Percentiles rank a stretch among this genome's conserved stretches.
Evolutionary conservation across 2,797 vertebrate species (phyloP).

Genomic region (Chaenodraco wilsoni): DNA sequence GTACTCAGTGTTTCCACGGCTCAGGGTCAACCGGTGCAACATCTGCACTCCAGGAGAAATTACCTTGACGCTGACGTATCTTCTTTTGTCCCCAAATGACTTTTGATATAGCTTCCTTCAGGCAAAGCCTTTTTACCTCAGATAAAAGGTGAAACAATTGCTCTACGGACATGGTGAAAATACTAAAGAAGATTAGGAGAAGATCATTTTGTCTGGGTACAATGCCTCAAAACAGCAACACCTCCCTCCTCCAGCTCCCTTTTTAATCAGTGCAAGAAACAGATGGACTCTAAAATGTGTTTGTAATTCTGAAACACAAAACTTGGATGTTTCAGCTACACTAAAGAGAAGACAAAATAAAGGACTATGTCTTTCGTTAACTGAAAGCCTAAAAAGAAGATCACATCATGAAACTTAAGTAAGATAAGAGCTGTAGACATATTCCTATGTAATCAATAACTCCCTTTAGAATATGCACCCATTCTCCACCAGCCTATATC

Average conservation of each 20-base stretch:
- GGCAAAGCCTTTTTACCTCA: slow-evolving; percentile 21
- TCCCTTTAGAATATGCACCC: not conserved
- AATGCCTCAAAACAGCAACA: not conserved
- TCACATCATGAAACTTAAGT: slow-evolving; percentile 4
- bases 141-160: slow-evolving; percentile 36
- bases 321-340: not conserved
- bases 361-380: not conserved
- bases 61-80: slow-evolving; percentile 27
- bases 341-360: not conserved
- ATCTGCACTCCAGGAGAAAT: slow-evolving; percentile 55
- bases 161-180: slow-evolving; percentile 9
- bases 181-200: slow-evolving; percentile 7
- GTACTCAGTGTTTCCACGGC: slow-evolving; percentile 35
- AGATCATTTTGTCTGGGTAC: slow-evolving; percentile 28
- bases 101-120: slow-evolving; percentile 35
- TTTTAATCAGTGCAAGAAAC: slow-evolving; percentile 17
- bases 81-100: slow-evolving; percentile 46
- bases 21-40: slow-evolving; percentile 53
- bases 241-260: not conserved
- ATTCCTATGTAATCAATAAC: slow-evolving; percentile 1
- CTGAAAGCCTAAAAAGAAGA: not conserved
- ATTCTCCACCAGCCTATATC: not conserved
- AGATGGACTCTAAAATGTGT: not conserved
- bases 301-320: not conserved
- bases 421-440: not conserved